Evolutionary conservation across 2,113 vertebrate species (phyloP).

Genomic region (Heterotilapia buettikoferi): DNA sequence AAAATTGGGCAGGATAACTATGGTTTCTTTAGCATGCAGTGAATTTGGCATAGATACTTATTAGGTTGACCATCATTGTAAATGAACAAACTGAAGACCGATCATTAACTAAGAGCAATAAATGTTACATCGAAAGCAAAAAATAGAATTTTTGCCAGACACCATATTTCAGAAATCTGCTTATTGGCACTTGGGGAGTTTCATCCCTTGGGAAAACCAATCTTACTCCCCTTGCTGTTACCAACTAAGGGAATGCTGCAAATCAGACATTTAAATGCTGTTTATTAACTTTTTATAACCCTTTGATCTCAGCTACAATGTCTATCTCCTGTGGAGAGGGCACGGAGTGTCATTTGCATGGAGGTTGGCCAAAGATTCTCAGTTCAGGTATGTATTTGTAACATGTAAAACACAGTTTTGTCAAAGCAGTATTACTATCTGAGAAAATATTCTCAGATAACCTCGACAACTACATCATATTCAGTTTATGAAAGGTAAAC

Average conservation of each 20-base stretch:
- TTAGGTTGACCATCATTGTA: not conserved
- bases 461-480: not conserved
- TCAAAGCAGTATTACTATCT: not conserved
- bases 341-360: not conserved
- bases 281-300: not conserved
- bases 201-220: not conserved
- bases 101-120: not conserved
- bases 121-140: not conserved
- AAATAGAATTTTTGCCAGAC: not conserved
- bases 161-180: not conserved
- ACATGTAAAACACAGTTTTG: not conserved
- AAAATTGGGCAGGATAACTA: not conserved
- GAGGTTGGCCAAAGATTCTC: not conserved
- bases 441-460: not conserved
- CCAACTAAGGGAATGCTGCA: not conserved
- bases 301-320: not conserved
- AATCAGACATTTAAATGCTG: not conserved
- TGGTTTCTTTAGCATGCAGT: not conserved
- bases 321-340: not conserved
- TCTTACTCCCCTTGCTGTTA: not conserved
- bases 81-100: not conserved
- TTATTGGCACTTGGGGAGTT: not conserved
- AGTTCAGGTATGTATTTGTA: not conserved
- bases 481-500: not conserved
- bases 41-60: not conserved